phyloP scores from a whole-genome alignment of 2,113 vertebrate genomes.

The Thinocorus orbignyianus region DNA sequence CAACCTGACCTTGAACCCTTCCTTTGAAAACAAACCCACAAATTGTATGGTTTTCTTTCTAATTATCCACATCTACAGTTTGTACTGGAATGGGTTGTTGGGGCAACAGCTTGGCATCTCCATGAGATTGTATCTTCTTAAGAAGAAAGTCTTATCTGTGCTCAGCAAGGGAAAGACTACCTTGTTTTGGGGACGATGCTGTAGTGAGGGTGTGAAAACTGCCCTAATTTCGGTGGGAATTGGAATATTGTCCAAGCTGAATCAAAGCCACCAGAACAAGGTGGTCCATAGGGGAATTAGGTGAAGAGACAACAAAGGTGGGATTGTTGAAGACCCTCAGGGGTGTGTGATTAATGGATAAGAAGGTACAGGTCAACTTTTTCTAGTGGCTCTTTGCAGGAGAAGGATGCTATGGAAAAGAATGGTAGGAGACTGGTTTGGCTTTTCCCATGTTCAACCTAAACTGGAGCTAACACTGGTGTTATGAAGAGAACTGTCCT shows the following conservation, averaged over 20 bases:
- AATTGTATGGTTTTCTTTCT: neutral
- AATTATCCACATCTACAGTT: neutral
- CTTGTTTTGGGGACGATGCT: neutral
- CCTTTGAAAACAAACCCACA: neutral
- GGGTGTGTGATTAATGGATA: neutral
- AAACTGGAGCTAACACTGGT: neutral
- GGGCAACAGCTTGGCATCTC: neutral
- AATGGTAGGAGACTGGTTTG: neutral
- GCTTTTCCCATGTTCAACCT: neutral
- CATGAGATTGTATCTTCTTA: accelerated
- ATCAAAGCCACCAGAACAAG: neutral
- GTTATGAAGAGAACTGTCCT: neutral
- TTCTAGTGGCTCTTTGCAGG: neutral
- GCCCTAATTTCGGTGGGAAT: neutral
- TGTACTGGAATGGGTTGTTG: neutral
- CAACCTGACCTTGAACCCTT: no score
- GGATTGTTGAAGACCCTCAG: neutral
- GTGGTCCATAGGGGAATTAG: neutral
- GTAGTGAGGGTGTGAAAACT: neutral
- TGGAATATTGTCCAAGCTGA: neutral
- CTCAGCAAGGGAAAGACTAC: neutral
- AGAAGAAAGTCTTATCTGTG: neutral
- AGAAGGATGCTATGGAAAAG: neutral
- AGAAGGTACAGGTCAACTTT: neutral
- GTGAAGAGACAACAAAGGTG: neutral